Conservation (phyloP, 2,888 invertebrate genomes). For the Drymonia ruficornis region DNA sequence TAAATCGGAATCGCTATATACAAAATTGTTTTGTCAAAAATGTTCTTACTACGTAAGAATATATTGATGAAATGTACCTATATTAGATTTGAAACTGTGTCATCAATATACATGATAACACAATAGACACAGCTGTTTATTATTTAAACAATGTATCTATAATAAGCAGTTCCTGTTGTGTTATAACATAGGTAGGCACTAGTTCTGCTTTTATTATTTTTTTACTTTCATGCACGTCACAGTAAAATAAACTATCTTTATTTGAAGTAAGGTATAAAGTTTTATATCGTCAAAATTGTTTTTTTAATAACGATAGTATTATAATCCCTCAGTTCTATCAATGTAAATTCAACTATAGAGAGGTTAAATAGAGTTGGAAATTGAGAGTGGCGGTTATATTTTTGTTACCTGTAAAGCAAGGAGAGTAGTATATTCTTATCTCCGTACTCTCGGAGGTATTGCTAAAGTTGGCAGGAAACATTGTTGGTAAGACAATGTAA, state of each 20-base stretch:
- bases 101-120: too few relatives aligned
- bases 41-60: too few relatives aligned
- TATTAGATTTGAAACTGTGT: too few relatives aligned
- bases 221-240: neutral
- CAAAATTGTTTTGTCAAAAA: too few relatives aligned
- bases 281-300: neutral
- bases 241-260: neutral
- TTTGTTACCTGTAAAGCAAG: conserved; percentile 23
- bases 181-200: too few relatives aligned
- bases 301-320: neutral
- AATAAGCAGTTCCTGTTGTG: neutral
- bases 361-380: conserved; percentile 16
- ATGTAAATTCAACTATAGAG: conserved; percentile 21
- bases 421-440: conserved; percentile 35
- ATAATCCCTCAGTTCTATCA: neutral
- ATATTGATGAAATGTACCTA: too few relatives aligned
- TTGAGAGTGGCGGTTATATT: conserved; percentile 31
- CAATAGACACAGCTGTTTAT: too few relatives aligned
- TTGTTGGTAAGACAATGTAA: conserved; percentile 32
- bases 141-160: too few relatives aligned
- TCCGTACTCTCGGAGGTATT: conserved; percentile 27
- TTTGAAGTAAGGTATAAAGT: neutral
- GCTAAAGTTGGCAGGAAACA: conserved; percentile 33
- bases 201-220: neutral
- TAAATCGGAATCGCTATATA: too few relatives aligned